These are phyloP conservation scores for Ginglymostoma cirratum DNA, from an alignment of 2,113 vertebrate species.

Conservation along the genomic window DNA sequence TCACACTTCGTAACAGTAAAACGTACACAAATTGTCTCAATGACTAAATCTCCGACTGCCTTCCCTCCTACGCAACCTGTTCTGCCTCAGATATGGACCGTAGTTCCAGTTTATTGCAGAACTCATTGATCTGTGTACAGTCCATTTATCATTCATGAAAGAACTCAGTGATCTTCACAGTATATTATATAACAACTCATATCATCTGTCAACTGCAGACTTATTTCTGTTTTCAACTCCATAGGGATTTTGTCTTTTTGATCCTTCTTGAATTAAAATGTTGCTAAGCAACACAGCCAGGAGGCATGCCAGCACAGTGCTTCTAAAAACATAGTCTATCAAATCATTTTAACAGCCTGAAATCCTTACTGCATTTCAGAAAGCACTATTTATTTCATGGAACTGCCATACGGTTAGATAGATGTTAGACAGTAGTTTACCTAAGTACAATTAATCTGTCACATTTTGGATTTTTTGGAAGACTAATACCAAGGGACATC, in stretches of 20 bases:
- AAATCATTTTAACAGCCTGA: conserved; percentile 61
- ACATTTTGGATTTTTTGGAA: conserved; percentile 16
- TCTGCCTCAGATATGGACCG: conserved; percentile 56
- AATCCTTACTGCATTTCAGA: conserved; percentile 27
- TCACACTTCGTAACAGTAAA: conserved; percentile 41
- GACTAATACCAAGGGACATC: background rate
- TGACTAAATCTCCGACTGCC: conserved; percentile 51
- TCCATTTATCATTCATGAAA: conserved; percentile 89
- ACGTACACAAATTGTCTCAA: conserved; percentile 59
- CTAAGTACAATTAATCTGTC: conserved; percentile 36
- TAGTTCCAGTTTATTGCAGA: conserved; percentile 67
- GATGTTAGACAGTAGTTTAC: conserved; percentile 34
- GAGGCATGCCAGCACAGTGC: conserved; percentile 49
- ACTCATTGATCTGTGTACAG: conserved; percentile 81
- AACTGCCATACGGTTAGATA: conserved; percentile 13
- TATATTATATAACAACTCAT: conserved; percentile 87
- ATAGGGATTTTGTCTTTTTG: conserved; percentile 75
- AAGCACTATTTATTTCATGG: conserved; percentile 34
- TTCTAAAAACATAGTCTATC: conserved; percentile 58
- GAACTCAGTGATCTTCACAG: conserved; percentile 86
- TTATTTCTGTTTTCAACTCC: conserved; percentile 81
- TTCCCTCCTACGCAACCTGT: conserved; percentile 40
- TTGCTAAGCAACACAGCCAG: conserved; percentile 85
- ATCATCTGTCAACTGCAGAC: conserved; percentile 82
- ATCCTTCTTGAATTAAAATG: conserved; percentile 82